These are phyloP conservation scores for Platorchestia sp. DNA, from an alignment of 1,140 invertebrate genomes.

Conservation along the genomic window DNA sequence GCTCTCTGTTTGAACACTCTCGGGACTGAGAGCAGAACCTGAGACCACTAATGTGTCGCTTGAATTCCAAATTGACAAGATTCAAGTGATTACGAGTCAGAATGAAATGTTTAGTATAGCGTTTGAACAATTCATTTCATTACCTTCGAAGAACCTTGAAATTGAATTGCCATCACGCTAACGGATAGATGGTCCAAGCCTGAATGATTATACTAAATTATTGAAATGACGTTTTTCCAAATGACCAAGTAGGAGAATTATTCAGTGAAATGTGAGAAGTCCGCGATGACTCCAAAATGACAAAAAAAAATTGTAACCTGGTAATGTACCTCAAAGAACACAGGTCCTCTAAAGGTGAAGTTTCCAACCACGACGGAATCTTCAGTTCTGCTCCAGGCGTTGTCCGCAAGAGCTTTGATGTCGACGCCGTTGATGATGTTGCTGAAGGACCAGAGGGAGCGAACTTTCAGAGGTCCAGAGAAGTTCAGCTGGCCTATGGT, in stretches of 20 bases:
- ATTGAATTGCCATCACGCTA: background rate
- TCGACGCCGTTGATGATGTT: background rate
- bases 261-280: background rate
- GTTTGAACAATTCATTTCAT: too few species aligned
- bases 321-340: constrained; percentile 8
- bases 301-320: background rate
- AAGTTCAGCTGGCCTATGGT: background rate
- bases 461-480: background rate
- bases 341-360: constrained; percentile 17
- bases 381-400: background rate
- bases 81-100: too few species aligned
- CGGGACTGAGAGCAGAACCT: too few species aligned
- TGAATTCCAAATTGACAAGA: too few species aligned
- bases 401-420: background rate
- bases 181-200: background rate
- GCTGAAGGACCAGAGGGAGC: background rate
- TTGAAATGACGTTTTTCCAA: background rate
- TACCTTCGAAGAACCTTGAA: too few species aligned
- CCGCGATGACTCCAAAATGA: too few species aligned
- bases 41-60: too few species aligned
- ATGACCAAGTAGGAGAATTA: background rate
- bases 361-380: background rate
- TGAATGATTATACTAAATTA: background rate
- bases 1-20: too few species aligned
- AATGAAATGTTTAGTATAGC: too few species aligned